Evolutionary conservation across 2,888 invertebrate genomes (phyloP), one percentile per base, ranked within the genome.

Genomic region (Norana najaformis): DNA sequence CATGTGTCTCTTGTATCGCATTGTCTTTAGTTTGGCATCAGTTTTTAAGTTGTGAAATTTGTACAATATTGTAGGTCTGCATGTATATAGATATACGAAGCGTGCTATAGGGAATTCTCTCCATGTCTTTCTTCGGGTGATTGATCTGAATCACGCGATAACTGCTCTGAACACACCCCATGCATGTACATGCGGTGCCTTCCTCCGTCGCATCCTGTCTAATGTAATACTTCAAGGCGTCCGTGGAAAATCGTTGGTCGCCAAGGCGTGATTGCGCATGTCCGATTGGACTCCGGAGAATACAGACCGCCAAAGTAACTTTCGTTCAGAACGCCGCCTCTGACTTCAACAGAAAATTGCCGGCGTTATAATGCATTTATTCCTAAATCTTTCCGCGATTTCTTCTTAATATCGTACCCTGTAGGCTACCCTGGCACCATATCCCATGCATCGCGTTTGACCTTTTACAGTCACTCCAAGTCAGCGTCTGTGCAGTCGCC

Each of bases 261-360:
- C 69, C n/a, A 69, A 69, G 69, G 69, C 69, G 69, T 69, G 69
- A 69, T 69, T 69, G 69, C 69, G n/a, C n/a, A 69, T 69, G 69
- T 69, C 69, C 69, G n/a, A 69, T 69, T 69, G 69, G n/a, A 69
- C 69, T 1, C 69, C 30, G 69, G 69, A 69, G 69, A 69, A 69
- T n/a, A 53, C 53, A n/a, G 69, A n/a, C 69, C n/a, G 13, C 69
- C n/a, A 69, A n/a, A n/a, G 69, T 69, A 30, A 11, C n/a, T 69
- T 69, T n/a, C 30, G 30, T 69, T n/a, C 8, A 18, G n/a, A 69
- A 69, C 69, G 69, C n/a, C 69, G 30, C n/a, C 23, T 47, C 47
- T 20, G 47, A 47, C 47, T 47, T 47, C 23, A 47, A 47, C 8
- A 69, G n/a, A 69, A 69, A 69, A 69, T n/a, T 69, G 69, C 69